A percentile compares a stretch with the other conserved stretches of the same genome.
Evolutionary conservation across 2,113 vertebrate species (phyloP).

Genomic region (Vireo altiloquus): DNA sequence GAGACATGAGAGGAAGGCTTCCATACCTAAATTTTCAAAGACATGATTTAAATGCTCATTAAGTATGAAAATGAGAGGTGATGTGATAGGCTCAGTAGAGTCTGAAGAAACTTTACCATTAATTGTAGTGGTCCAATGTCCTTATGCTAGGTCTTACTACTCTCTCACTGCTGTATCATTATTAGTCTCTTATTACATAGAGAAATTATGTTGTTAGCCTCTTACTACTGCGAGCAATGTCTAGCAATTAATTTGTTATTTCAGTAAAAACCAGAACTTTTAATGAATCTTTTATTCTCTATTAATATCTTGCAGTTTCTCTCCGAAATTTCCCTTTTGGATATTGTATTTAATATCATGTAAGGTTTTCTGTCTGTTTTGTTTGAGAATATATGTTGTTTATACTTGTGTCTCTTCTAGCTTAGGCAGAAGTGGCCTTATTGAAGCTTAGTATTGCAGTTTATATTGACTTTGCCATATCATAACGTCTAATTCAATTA

Average conservation of each 20-base stretch:
- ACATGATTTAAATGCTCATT: background rate
- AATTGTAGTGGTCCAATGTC: background rate
- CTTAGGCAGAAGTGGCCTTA: background rate
- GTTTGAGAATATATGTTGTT: background rate
- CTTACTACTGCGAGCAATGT: background rate
- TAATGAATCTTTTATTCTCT: background rate
- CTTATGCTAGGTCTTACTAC: background rate
- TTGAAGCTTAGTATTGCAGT: background rate
- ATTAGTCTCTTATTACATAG: background rate
- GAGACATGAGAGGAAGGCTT: background rate
- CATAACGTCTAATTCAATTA: background rate
- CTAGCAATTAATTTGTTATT: background rate
- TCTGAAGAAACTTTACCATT: background rate
- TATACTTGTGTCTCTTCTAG: background rate
- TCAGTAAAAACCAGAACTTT: background rate
- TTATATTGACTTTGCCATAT: background rate
- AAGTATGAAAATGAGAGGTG: background rate
- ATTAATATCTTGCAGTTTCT: background rate
- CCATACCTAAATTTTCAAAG: background rate
- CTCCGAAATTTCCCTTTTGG: background rate
- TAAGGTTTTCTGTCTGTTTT: background rate
- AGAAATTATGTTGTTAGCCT: background rate
- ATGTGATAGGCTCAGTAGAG: background rate
- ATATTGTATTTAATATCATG: background rate
- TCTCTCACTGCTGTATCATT: background rate